Evolutionary conservation across 2,888 invertebrate genomes (phyloP).

Genomic region (Andrena dorsata): DNA sequence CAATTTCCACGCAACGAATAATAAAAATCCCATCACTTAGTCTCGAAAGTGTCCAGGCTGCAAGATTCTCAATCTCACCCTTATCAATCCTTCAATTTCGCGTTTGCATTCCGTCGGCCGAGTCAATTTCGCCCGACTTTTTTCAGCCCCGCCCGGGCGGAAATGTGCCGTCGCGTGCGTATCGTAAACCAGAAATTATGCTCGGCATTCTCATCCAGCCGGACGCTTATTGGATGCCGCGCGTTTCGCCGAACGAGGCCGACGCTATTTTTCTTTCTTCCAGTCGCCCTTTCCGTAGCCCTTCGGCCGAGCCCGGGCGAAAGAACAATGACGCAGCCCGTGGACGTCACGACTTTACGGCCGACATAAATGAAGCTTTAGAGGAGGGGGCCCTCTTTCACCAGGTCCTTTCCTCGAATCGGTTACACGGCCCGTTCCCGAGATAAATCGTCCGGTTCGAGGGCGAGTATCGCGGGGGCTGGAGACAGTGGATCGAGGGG

Average conservation of each 20-base stretch:
- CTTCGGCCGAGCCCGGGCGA: constrained; percentile 23
- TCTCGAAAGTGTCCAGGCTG: too few species aligned
- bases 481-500: neutral
- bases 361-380: constrained; percentile 34
- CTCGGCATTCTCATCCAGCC: constrained; percentile 15
- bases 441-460: constrained; percentile 10
- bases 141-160: neutral
- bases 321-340: constrained; percentile 11
- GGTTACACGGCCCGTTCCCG: neutral
- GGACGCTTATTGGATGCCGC: constrained; percentile 28
- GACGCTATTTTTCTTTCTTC: constrained; percentile 19
- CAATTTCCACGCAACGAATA: too few species aligned
- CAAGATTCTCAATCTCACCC: too few species aligned
- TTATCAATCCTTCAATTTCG: neutral
- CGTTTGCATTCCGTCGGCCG: neutral
- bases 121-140: neutral
- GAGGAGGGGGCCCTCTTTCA: neutral
- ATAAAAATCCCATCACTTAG: too few species aligned
- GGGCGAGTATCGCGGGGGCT: neutral
- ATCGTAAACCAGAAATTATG: constrained; percentile 42
- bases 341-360: constrained; percentile 38
- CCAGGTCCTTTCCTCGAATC: constrained; percentile 10
- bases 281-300: constrained; percentile 3
- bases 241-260: constrained; percentile 32
- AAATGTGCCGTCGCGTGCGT: neutral